Evolutionary conservation across 2,888 invertebrate species (phyloP).

Genomic region (Pachliopta kotzebuea): DNA sequence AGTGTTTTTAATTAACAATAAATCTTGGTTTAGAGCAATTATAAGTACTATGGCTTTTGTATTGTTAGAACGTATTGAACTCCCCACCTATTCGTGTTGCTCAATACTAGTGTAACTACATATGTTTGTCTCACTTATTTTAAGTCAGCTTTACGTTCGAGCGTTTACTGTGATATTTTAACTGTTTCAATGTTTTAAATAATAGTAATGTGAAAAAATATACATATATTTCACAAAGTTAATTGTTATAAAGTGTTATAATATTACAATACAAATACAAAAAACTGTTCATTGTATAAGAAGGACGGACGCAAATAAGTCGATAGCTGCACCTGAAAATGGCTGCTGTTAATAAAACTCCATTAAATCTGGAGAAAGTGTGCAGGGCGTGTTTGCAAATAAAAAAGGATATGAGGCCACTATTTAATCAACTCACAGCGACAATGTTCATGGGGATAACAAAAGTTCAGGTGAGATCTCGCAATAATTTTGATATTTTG

Average conservation of each 20-base stretch:
- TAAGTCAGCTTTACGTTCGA: slow-evolving; percentile 24
- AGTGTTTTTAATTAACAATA: neutral
- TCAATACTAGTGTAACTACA: slow-evolving; percentile 22
- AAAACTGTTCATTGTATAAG: slow-evolving; percentile 44
- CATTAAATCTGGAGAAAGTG: slow-evolving; percentile 79
- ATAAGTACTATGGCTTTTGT: neutral
- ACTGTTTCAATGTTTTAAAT: slow-evolving; percentile 16
- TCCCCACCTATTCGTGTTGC: slow-evolving; percentile 24
- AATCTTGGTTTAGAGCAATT: neutral
- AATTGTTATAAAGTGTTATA: neutral
- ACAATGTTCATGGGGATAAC: slow-evolving; percentile 84
- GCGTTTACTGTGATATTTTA: slow-evolving; percentile 13
- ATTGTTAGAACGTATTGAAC: slow-evolving; percentile 1
- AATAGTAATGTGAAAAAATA: slow-evolving; percentile 1
- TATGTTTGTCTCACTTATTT: slow-evolving; percentile 28
- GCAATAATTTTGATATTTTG: slow-evolving; percentile 59
- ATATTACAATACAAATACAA: neutral
- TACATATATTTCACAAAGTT: neutral
- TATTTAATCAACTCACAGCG: slow-evolving; percentile 83
- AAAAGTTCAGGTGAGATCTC: slow-evolving; percentile 78
- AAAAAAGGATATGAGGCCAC: slow-evolving; percentile 83
- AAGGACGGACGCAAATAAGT: slow-evolving; percentile 68
- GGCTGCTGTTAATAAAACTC: slow-evolving; percentile 62
- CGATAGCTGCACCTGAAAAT: slow-evolving; percentile 65
- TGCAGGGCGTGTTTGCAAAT: slow-evolving; percentile 82